Conservation (phyloP, 2,797 vertebrate species). For the Gobio occitaniae region DNA sequence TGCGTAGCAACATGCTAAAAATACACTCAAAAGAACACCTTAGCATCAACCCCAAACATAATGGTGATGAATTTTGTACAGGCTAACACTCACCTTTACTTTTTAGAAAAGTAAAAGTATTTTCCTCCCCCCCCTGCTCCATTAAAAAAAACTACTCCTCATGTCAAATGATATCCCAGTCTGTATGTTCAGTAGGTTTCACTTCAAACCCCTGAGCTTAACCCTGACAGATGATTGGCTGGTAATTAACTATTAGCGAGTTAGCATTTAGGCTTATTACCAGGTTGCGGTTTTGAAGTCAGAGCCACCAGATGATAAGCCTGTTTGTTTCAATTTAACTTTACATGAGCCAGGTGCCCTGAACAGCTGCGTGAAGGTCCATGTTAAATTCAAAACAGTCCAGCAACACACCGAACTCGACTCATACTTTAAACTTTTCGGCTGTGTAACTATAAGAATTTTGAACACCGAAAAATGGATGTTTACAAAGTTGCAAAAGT, state of each 20-base stretch:
- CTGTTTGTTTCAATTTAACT: constrained; percentile 73
- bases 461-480: background rate
- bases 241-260: constrained; percentile 77
- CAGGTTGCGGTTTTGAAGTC: constrained; percentile 73
- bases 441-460: background rate
- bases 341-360: constrained; percentile 76
- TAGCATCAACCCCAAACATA: background rate
- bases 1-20: background rate
- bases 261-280: constrained; percentile 75
- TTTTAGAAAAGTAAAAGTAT: background rate
- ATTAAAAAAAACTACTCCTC: background rate
- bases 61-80: no score
- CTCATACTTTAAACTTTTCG: background rate
- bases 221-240: constrained; percentile 72
- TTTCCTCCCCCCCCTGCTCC: no score
- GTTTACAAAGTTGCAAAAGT: background rate
- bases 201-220: constrained; percentile 69
- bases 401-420: background rate
- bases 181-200: constrained; percentile 68
- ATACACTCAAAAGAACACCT: background rate
- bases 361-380: constrained; percentile 55
- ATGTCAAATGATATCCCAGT: constrained; percentile 28
- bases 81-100: background rate
- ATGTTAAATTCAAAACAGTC: constrained; percentile 48
- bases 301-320: constrained; percentile 64